Percentiles rank a stretch among this genome's conserved stretches.
phyloP scores from a whole-genome alignment of 1,140 invertebrate genomes.

The Tyrophagus putrescentiae region DNA sequence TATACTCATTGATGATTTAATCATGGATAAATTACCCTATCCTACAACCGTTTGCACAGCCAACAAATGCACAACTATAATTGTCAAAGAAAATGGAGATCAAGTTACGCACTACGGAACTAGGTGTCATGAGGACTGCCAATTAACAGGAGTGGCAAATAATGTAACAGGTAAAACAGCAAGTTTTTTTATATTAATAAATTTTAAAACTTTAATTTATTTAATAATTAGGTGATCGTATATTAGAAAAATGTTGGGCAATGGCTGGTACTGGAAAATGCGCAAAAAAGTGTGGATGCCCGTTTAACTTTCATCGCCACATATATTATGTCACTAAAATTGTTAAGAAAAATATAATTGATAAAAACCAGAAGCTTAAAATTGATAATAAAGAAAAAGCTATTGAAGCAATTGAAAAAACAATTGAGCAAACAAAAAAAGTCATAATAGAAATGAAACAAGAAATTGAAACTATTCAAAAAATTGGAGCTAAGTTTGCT shows the following conservation, averaged over 20 bases:
- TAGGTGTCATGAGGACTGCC: no score
- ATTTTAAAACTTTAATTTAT: not conserved
- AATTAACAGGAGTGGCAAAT: not conserved
- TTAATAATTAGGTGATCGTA: not conserved
- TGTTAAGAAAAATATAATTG: not conserved
- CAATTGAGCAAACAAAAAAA: not conserved
- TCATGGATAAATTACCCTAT: not conserved
- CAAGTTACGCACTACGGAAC: not conserved
- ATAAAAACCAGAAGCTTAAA: not conserved
- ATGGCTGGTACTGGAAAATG: not conserved
- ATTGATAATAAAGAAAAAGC: not conserved
- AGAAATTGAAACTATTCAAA: not conserved
- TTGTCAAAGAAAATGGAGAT: not conserved
- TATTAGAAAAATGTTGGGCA: not conserved
- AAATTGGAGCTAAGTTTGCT: not conserved
- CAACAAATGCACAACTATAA: no score
- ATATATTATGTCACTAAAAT: not conserved
- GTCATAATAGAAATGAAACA: not conserved
- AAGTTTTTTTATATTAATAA: no score
- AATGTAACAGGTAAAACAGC: not conserved
- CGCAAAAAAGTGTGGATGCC: not conserved
- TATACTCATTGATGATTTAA: not conserved
- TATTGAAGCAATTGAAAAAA: not conserved
- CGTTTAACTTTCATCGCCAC: not conserved
- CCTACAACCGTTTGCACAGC: not conserved